Percentiles rank a stretch among this genome's conserved stretches.
Evolutionary conservation across 2,797 vertebrate genomes (phyloP).

Genomic region (Coendou prehensilis): DNA sequence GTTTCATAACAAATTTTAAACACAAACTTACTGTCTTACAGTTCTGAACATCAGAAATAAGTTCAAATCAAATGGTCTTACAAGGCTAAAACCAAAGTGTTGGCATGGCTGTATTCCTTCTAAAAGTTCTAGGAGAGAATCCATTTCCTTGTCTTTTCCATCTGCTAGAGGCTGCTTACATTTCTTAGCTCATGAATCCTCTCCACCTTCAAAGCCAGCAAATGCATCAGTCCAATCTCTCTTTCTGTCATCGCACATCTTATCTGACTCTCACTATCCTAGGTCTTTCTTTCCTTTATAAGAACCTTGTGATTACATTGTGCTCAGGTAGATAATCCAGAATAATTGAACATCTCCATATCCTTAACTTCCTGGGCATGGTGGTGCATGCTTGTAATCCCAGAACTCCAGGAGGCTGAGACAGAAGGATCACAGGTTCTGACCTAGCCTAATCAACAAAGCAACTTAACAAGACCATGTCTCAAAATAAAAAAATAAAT

Average conservation of each 20-base stretch:
- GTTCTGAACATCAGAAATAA: background rate
- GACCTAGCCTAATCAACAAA: background rate
- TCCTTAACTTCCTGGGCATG: background rate
- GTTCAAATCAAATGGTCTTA: background rate
- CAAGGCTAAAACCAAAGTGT: background rate
- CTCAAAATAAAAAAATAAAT: background rate
- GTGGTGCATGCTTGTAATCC: background rate
- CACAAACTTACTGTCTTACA: background rate
- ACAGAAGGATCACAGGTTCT: background rate
- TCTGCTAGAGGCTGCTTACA: background rate
- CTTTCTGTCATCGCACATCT: background rate
- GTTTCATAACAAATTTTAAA: background rate
- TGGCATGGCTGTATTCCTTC: background rate
- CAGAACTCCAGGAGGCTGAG: background rate
- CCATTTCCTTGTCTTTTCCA: background rate
- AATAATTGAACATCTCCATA: background rate
- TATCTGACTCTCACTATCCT: background rate
- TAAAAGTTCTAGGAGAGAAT: background rate
- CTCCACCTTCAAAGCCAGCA: background rate
- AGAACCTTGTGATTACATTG: background rate
- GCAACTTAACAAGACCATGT: background rate
- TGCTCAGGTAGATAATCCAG: background rate
- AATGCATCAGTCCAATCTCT: background rate
- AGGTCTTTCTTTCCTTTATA: background rate
- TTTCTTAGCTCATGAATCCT: background rate